Percentiles rank a stretch among this genome's conserved stretches.
phyloP scores from a whole-genome alignment of 2,888 invertebrate genomes.

The Nomada fucata region DNA sequence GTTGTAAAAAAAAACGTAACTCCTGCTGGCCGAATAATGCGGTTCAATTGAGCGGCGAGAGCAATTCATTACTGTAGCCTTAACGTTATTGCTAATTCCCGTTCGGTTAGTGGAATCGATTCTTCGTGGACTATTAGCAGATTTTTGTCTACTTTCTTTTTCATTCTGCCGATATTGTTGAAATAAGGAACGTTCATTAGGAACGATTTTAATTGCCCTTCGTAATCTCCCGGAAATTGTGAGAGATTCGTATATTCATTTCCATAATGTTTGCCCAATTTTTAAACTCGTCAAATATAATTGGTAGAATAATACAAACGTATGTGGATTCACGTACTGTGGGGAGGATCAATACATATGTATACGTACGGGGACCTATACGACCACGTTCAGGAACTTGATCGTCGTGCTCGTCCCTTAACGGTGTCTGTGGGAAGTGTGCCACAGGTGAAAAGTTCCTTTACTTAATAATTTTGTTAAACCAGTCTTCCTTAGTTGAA shows the following conservation, averaged over 20 bases:
- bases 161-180: neutral
- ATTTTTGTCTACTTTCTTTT: neutral
- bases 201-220: neutral
- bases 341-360: no score
- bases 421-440: no score
- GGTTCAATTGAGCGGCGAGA: constrained; percentile 20
- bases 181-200: neutral
- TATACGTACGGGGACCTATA: no score
- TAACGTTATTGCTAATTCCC: constrained; percentile 18
- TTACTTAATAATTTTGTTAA: no score
- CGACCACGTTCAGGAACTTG: no score
- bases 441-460: no score
- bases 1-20: constrained; percentile 28
- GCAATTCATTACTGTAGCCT: constrained; percentile 41
- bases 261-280: no score
- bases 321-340: no score
- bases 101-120: constrained; percentile 9
- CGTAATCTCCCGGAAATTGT: neutral
- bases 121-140: neutral
- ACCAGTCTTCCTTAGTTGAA: no score
- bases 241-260: neutral
- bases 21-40: constrained; percentile 11
- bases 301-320: no score
- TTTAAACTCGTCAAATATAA: no score
- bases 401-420: no score